Base-by-base conservation (phyloP, 2,113 vertebrate species). In the Marmota flaviventris region DNA sequence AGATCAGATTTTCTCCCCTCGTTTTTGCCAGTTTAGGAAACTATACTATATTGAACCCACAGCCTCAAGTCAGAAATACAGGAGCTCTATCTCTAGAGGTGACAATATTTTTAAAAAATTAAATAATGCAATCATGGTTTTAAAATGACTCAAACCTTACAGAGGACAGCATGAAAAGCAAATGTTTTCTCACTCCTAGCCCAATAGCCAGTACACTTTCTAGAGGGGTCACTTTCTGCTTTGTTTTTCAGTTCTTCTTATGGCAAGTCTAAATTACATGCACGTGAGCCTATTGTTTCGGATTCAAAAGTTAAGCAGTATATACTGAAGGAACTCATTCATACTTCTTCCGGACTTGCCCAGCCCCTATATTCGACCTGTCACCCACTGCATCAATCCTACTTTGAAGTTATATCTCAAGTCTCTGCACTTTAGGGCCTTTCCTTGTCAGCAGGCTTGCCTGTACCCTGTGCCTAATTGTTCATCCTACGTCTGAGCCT, bases 11-110 rank as follows among this genome's bases (percentile, higher is more conserved):
- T 81, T 81, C 76, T 72, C 6, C 37, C 32, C 10, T 22, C 25
- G 67, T 72, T 92, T 87, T 95, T 76, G 53, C 53, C 81, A 42
- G 37, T 94, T 94, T 92, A 87, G 39, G 39, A 96, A 84, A 85
- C 84, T n/a, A 61, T 9, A 42, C 27, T 32, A 34, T 73, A 65
- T 83, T 86, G 56, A 16, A 34, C 85, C 7, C 51, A 75, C 20
- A 4, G 65, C 45, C 39, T 92, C 37, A 77, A 90, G 34, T 32
- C 70, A 95, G 79, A 70, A 92, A 94, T 85, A 37, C 63, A 92
- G 48, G n/a, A 58, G 70, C 61, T 61, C 16, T 51, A 72, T 81
- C 84, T 85, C 48, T 90, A 56, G 34, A 24, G 24, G 27, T 24
- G 63, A 51, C 39, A 96, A 89, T 7, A 18, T 97, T 86, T 79